A percentile compares a stretch with the other conserved stretches of the same genome.
phyloP scores from a whole-genome alignment of 35 echinoderm and acorn worm genomes.

The Strongylocentrotus purpuratus region DNA sequence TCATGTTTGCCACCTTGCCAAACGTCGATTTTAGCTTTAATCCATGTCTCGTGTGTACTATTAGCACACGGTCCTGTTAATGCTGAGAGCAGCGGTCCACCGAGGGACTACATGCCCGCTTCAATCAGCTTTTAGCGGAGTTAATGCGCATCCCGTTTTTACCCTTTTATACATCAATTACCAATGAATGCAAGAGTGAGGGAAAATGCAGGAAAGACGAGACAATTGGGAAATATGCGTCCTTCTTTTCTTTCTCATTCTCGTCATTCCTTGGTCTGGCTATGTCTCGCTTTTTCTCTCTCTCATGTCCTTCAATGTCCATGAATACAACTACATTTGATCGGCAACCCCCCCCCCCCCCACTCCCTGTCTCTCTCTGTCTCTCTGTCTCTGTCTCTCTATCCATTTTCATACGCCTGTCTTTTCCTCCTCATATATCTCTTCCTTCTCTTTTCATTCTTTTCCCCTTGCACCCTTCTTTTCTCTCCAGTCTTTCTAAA shows the following conservation, averaged over 20 bases:
- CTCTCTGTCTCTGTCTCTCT: background rate
- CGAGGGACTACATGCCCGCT: background rate
- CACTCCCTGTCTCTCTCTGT: background rate
- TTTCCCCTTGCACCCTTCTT: too few species aligned
- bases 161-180: background rate
- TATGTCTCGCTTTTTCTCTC: background rate
- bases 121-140: slow-evolving; percentile 17
- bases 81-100: background rate
- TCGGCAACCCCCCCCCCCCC: too few species aligned
- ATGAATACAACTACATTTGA: too few species aligned
- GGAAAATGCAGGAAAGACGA: background rate
- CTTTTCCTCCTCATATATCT: background rate
- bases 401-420: background rate
- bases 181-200: background rate
- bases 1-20: background rate
- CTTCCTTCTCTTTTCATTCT: background rate
- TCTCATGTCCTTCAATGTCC: background rate
- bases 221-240: background rate
- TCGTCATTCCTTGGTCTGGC: background rate
- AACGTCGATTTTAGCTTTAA: background rate
- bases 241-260: background rate
- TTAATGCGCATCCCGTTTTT: slow-evolving; percentile 22
- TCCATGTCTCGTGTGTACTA: background rate
- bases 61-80: slow-evolving; percentile 28
- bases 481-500: too few species aligned